These are phyloP conservation scores for Whitmania pigra DNA, from an alignment of 1,140 invertebrate species.

Conservation along the genomic window DNA sequence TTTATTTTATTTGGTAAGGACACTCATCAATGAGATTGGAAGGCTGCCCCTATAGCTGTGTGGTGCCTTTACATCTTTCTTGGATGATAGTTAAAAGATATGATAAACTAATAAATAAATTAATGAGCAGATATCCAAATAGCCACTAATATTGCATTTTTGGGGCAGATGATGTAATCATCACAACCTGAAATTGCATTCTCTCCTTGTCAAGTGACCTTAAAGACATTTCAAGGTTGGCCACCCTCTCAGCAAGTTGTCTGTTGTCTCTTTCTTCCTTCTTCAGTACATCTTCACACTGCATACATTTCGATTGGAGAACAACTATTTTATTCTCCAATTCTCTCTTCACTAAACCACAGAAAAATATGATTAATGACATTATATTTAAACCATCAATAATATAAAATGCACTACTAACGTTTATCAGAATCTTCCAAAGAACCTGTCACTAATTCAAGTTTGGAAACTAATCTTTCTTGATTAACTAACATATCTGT, in stretches of 20 bases:
- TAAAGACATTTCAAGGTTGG: not conserved
- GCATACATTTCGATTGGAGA: not conserved
- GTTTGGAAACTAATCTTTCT: not conserved
- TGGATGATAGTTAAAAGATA: no score
- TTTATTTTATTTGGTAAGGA: no score
- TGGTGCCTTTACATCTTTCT: no score
- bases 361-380: no score
- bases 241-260: not conserved
- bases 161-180: no score
- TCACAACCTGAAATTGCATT: not conserved
- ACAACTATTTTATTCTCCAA: not conserved
- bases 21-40: no score
- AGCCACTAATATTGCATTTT: no score
- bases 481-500: not conserved
- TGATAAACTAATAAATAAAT: no score
- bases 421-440: slow-evolving; percentile 6
- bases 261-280: not conserved
- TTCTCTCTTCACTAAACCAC: not conserved
- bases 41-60: no score
- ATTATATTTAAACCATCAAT: no score
- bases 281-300: not conserved
- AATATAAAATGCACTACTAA: not conserved
- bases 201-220: not conserved
- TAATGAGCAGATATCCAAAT: no score
- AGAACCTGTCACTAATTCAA: not conserved